A percentile compares a stretch with the other conserved stretches of the same genome.
Evolutionary conservation across 1,140 invertebrate genomes (phyloP).

Genomic region (Trichonephila inaurata): DNA sequence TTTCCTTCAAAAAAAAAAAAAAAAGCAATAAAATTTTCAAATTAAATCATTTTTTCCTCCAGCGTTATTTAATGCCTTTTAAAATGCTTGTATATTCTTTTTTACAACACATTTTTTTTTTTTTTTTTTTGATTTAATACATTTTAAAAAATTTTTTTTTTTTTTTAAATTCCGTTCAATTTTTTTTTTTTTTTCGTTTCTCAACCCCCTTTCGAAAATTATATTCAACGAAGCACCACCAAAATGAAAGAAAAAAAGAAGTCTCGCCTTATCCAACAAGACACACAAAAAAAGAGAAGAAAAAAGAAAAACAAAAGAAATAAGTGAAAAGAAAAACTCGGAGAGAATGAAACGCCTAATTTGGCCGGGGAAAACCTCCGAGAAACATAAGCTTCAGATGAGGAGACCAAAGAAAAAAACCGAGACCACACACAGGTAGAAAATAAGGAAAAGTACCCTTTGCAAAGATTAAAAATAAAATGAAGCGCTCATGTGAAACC

Average conservation of each 20-base stretch:
- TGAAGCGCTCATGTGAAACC: conserved; percentile 67
- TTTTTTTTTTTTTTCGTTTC: not conserved
- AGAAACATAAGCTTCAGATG: conserved; percentile 36
- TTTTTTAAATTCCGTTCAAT: too few species aligned
- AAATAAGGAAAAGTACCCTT: not conserved
- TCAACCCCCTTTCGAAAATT: not conserved
- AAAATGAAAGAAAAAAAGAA: not conserved
- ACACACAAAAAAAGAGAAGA: not conserved
- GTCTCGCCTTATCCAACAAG: not conserved
- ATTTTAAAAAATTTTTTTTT: too few species aligned
- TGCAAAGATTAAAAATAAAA: conserved; percentile 60
- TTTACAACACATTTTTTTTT: not conserved
- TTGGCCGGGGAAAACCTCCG: conserved; percentile 50
- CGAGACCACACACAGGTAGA: conserved; percentile 41
- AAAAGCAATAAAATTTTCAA: not conserved
- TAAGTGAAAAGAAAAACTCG: not conserved
- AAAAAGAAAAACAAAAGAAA: conserved; percentile 22
- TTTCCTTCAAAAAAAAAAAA: too few species aligned
- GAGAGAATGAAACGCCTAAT: conserved; percentile 56
- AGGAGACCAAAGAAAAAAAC: conserved; percentile 10
- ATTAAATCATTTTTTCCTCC: not conserved
- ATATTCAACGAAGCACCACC: not conserved
- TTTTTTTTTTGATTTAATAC: too few species aligned
- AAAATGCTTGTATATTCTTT: not conserved
- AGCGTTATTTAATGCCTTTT: not conserved